These are phyloP conservation scores for Lasioglossum villosulum DNA, from an alignment of 2,888 invertebrate genomes.

Conservation along the genomic window DNA sequence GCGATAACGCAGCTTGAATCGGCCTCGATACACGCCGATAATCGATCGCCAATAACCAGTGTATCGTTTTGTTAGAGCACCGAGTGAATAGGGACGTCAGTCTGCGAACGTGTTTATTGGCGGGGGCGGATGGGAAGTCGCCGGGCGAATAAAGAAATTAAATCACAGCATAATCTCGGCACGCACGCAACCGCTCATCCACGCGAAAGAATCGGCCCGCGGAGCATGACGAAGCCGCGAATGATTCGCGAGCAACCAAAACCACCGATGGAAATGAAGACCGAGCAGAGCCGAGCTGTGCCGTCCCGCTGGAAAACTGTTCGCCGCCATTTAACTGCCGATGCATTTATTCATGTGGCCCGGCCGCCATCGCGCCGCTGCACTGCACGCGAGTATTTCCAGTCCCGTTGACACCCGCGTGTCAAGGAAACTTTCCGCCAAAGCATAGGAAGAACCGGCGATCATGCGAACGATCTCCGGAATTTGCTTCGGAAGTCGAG, in stretches of 20 bases:
- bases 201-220: constrained; percentile 27
- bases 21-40: constrained; percentile 35
- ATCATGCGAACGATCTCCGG: not conserved
- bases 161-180: constrained; percentile 52
- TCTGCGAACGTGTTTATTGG: constrained; percentile 20
- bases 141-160: constrained; percentile 57
- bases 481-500: not conserved
- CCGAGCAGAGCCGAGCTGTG: not conserved
- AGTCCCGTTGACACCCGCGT: not conserved
- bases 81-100: constrained; percentile 6
- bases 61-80: not conserved
- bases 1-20: constrained; percentile 41
- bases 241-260: constrained; percentile 21
- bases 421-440: not conserved
- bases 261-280: constrained; percentile 10
- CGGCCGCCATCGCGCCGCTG: not conserved
- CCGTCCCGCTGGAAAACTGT: constrained; percentile 8
- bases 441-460: not conserved
- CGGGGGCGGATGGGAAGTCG: constrained; percentile 22
- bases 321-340: constrained; percentile 16
- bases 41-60: constrained; percentile 48
- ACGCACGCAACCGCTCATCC: constrained; percentile 51
- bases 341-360: constrained; percentile 39
- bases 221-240: constrained; percentile 1
- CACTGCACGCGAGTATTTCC: constrained; percentile 21